These are phyloP conservation scores for Rafetus swinhoei DNA, from an alignment of 2,113 vertebrate genomes.

Conservation along the genomic window DNA sequence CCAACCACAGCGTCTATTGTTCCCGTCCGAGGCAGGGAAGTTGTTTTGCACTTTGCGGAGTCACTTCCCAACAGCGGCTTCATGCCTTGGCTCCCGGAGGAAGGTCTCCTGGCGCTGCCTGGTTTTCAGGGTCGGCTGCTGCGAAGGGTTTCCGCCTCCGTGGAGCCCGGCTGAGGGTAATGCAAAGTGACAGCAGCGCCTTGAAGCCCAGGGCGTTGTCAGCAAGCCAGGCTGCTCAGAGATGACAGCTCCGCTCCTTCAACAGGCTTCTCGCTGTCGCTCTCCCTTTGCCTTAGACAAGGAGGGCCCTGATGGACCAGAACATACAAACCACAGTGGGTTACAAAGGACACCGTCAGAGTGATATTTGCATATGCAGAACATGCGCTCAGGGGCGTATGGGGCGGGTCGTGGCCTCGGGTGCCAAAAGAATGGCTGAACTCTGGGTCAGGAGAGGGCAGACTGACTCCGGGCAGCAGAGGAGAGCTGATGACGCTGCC, in stretches of 20 bases:
- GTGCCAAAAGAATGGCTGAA: neutral
- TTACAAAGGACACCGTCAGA: neutral
- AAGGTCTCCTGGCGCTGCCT: neutral
- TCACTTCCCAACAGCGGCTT: neutral
- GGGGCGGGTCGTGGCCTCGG: neutral
- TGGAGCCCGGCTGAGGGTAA: slow-evolving; percentile 26
- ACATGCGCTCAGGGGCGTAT: neutral
- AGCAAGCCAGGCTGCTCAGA: neutral
- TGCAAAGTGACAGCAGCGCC: slow-evolving; percentile 36
- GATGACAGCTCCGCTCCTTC: neutral
- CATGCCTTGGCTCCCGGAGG: neutral
- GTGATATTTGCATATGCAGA: neutral
- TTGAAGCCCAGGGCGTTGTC: neutral
- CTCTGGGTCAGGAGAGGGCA: neutral
- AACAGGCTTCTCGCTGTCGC: neutral
- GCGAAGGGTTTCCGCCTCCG: neutral
- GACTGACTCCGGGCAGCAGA: neutral
- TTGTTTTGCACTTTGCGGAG: neutral
- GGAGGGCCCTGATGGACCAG: neutral
- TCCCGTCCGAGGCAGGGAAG: neutral
- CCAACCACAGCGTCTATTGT: neutral
- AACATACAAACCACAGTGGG: neutral
- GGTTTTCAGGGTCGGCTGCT: neutral
- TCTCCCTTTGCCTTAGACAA: neutral
- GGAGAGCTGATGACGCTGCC: neutral